phyloP scores from a whole-genome alignment of 2,888 invertebrate genomes.

The Drosophila quinaria region DNA sequence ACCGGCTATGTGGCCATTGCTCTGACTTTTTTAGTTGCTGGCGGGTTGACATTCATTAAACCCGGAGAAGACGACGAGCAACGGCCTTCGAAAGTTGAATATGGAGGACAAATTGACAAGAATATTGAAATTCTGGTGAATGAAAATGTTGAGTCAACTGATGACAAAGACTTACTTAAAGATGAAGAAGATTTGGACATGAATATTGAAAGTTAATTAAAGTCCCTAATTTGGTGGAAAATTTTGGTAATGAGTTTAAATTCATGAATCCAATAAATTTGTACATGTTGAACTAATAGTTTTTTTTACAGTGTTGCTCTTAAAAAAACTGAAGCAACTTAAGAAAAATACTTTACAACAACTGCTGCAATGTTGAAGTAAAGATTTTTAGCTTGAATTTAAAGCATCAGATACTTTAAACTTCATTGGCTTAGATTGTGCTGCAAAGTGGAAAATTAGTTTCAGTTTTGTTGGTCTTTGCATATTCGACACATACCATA shows the following conservation, averaged over 20 bases:
- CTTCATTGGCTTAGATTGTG: slow-evolving; percentile 70
- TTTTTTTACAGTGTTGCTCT: too few relatives aligned
- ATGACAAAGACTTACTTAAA: background rate
- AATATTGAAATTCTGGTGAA: background rate
- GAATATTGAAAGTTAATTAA: background rate
- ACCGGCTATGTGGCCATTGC: slow-evolving; percentile 57
- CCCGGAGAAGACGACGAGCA: background rate
- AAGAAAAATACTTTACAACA: background rate
- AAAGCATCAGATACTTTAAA: slow-evolving; percentile 55
- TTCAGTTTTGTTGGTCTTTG: slow-evolving; percentile 53
- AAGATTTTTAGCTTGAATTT: slow-evolving; percentile 18
- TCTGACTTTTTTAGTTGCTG: slow-evolving; percentile 44
- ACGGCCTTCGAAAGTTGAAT: background rate
- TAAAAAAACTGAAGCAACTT: background rate
- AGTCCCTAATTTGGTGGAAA: background rate
- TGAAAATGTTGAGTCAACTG: background rate
- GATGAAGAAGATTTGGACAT: background rate
- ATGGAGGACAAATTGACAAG: background rate
- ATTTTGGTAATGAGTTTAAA: background rate
- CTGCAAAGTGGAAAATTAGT: slow-evolving; percentile 83
- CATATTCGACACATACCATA: slow-evolving; percentile 29
- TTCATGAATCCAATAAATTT: background rate
- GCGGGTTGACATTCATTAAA: slow-evolving; percentile 10
- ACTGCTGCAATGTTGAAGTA: background rate
- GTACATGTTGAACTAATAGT: background rate